Conservation (phyloP, 2,113 vertebrate genomes). For the Coreoperca whiteheadi region DNA sequence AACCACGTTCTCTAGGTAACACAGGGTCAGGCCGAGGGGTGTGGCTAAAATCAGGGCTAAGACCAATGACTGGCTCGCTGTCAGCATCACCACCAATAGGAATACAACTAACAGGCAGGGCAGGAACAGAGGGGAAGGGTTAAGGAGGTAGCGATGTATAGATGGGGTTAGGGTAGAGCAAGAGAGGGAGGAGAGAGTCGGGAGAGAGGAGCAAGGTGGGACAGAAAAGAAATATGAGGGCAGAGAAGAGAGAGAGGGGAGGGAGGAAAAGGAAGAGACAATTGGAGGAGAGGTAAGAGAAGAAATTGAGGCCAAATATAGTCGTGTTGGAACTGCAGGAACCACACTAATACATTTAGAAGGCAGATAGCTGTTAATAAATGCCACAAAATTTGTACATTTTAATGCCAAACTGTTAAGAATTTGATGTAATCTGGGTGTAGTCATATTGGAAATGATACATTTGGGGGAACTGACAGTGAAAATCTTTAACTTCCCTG, state of each 20-base stretch:
- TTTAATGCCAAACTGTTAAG: constrained; percentile 3
- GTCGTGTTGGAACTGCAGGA: constrained; percentile 22
- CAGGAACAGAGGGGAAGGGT: constrained; percentile 82
- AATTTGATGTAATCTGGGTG: constrained; percentile 23
- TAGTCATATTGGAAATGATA: background rate
- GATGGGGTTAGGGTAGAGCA: constrained; percentile 33
- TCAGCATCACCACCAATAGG: constrained; percentile 87
- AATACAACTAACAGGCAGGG: constrained; percentile 91
- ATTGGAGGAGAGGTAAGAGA: constrained; percentile 13
- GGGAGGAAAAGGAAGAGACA: constrained; percentile 26
- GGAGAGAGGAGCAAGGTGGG: background rate
- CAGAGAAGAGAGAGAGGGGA: constrained; percentile 18
- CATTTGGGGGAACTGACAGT: background rate
- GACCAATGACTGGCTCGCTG: constrained; percentile 91
- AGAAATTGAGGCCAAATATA: background rate
- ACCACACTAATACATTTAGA: constrained; percentile 2
- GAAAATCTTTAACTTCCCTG: constrained; percentile 27
- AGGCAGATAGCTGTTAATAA: constrained; percentile 25
- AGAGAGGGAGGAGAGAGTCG: constrained; percentile 28
- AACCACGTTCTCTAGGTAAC: constrained; percentile 91
- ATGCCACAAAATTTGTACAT: constrained; percentile 15
- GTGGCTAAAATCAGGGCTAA: constrained; percentile 91
- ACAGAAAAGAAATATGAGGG: constrained; percentile 74
- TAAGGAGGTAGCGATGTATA: constrained; percentile 62
- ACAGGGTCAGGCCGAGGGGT: constrained; percentile 93